Conservation (phyloP, 2,888 invertebrate genomes). For the Yponomeuta evonymella region DNA sequence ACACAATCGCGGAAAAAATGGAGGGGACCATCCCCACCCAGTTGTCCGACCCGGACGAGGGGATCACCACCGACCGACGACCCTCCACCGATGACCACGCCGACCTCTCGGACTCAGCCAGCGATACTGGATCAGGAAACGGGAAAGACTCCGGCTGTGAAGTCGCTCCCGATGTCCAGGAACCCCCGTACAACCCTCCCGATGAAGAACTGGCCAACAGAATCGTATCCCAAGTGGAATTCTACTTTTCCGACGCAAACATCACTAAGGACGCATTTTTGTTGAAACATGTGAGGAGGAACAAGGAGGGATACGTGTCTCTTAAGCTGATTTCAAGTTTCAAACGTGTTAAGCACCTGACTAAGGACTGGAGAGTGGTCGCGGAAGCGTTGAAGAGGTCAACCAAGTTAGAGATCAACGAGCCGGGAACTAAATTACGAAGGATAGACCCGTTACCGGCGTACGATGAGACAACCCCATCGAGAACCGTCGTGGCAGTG, state of each 20-base stretch:
- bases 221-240: constrained; percentile 93
- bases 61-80: constrained; percentile 66
- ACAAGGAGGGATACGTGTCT: constrained; percentile 97
- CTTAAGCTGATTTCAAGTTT: constrained; percentile 96
- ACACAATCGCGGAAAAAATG: constrained; percentile 48
- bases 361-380: constrained; percentile 95
- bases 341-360: constrained; percentile 94
- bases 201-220: constrained; percentile 85
- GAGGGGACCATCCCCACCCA: constrained; percentile 59
- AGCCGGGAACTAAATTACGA: constrained; percentile 91
- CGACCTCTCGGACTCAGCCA: constrained; percentile 81
- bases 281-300: constrained; percentile 94
- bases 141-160: constrained; percentile 83
- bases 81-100: constrained; percentile 78
- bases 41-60: constrained; percentile 61
- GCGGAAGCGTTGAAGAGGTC: constrained; percentile 89
- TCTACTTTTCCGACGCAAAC: constrained; percentile 96
- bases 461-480: constrained; percentile 94
- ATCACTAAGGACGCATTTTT: constrained; percentile 97
- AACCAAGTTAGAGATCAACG: constrained; percentile 90
- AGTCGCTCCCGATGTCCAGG: constrained; percentile 73
- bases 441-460: constrained; percentile 90
- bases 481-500: constrained; percentile 92
- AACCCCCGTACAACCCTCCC: constrained; percentile 80
- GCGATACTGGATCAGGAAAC: constrained; percentile 78